Percentiles rank a stretch among this genome's conserved stretches.
phyloP scores from a whole-genome alignment of 2,888 invertebrate species.

The Eudasyphora cyanicolor region DNA sequence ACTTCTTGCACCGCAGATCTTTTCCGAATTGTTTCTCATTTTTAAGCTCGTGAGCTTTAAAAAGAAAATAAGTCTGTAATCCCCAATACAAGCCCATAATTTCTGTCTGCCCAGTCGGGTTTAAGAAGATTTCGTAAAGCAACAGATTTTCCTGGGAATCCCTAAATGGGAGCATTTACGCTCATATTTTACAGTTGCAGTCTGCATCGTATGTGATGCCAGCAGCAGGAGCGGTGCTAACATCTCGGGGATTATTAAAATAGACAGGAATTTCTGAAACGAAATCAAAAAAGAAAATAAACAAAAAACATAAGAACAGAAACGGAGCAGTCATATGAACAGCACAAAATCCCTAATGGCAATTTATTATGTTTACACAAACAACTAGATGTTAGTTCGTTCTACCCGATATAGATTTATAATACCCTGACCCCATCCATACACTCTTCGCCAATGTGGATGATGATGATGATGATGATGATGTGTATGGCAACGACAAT shows the following conservation, averaged over 20 bases:
- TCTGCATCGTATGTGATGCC: neutral
- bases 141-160: neutral
- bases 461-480: too few relatives aligned
- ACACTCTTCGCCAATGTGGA: constrained; percentile 1
- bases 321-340: constrained; percentile 29
- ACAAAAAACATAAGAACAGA: neutral
- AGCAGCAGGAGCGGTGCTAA: neutral
- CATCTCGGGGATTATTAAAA: constrained; percentile 50
- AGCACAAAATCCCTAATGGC: constrained; percentile 57
- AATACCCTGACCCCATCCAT: constrained; percentile 55
- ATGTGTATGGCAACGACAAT: too few relatives aligned
- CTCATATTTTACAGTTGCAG: neutral
- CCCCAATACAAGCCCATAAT: neutral
- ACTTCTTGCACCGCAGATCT: too few relatives aligned
- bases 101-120: neutral
- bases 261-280: constrained; percentile 47
- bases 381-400: constrained; percentile 46
- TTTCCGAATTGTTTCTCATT: too few relatives aligned
- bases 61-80: neutral
- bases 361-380: constrained; percentile 56
- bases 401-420: constrained; percentile 57
- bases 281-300: neutral
- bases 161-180: neutral
- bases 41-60: too few relatives aligned
- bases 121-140: neutral